Evolutionary conservation across 2,888 invertebrate genomes (phyloP), one percentile per base, ranked within the genome.

Genomic region (Ectemnius continuus): DNA sequence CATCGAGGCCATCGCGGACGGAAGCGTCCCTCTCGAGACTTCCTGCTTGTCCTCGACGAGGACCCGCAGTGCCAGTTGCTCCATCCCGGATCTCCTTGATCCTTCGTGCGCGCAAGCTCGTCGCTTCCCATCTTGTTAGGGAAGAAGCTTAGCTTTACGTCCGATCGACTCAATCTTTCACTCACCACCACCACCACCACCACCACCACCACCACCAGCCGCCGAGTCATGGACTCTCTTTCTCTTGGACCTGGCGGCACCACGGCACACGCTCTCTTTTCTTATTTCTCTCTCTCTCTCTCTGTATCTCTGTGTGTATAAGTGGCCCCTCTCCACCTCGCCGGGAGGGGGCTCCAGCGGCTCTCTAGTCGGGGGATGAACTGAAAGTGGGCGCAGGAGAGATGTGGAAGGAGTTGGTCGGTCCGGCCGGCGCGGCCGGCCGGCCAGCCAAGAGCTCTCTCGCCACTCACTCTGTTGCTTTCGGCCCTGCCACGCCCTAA

Each of bases 1-100:
- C 66, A 79, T 81, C 83, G 81, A 83, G 75, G 78, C 76, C 76
- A 64, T 81, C 81, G 79, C 77, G 77, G 70, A 77, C 77, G 82
- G 81, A 83, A 79, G 83, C 70, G 73, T 79, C 81, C 83, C 82
- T 83, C 83, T 83, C 83, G 83, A 83, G 83, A 83, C 81, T 83
- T 83, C 83, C 83, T 76, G 82, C 79, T 79, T 83, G 82, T 76
- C 82, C 74, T 81, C 81, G 77, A 83, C 75, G 73, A 83, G 82
- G 79, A 83, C 81, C 80, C 58, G 81, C 76, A 72, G 76, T 78
- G 73, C 71, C 83, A 69, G 81, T 81, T 70, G 83, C 77, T 82
- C 83, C 82, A 79, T 83, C 71, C 75, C 73, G 73, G 79, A 81
- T 81, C 83, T 74, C 75, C 79, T 77, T 68, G 83, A 79, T 68